Evolutionary conservation across 2,113 vertebrate genomes (phyloP), one percentile per base, ranked within the genome.

Genomic region (Synchiropus splendidus): DNA sequence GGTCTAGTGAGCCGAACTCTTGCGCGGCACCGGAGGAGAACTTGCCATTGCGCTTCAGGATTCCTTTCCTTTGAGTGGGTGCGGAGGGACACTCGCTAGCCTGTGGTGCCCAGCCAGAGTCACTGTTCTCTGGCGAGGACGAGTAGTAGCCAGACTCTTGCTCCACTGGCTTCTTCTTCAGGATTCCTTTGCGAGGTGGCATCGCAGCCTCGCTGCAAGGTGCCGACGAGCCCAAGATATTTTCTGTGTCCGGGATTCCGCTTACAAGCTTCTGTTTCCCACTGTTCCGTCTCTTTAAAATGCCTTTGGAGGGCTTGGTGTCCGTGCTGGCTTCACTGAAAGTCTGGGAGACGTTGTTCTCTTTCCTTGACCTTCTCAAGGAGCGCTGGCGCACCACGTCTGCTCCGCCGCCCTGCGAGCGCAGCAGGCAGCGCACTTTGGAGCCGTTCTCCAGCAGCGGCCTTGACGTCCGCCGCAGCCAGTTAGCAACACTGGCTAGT

Each of bases 91-190:
- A 77, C 4, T 10, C 39, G 15, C 37, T 57, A 30, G 6, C 45
- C 0, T 68, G 55, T 0, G 70, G 65, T 4, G 61, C 45, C 64
- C 38, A 72, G 2, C 66, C 35, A 2, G 83, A 85, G 46, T 92
- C 87, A 0, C 77, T 81, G 74, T 82, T 85, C n/a, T 95, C 92
- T 0, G 92, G 87, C 11, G 82, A 85, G 0, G 91, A 92, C 0
- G 92, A 96, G 45, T 87, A 93, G 60, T 95, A 93, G 0, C 92
- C 92, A 0, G 92, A 96, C 35, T 98, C 92, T 0, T 90, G 79
- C 40, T 89, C 83, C 0, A 38, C 31, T 0, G 89, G 74, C 39
- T 93, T 98, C 70, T 93, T 98, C 70, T 98, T 99, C 10, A 99
- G 75, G 45, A 99, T 98, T 30, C 95, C 91, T 67, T 96, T 99